phyloP scores from a whole-genome alignment of 2,888 invertebrate species.

The Cryptocephalus primarius region DNA sequence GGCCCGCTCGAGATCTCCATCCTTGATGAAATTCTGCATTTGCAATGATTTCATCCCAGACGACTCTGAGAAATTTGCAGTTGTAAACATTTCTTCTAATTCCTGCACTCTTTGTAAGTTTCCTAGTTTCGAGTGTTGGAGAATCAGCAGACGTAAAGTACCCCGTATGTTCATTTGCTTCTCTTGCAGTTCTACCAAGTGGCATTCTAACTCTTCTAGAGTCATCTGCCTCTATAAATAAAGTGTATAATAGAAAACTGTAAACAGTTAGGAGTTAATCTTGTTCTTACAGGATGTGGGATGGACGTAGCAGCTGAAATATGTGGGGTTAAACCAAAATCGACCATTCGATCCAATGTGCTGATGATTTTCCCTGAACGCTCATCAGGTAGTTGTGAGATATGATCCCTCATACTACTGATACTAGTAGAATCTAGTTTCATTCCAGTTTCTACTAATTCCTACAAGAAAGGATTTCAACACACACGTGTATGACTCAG shows the following conservation, averaged over 20 bases:
- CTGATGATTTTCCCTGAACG: constrained; percentile 7
- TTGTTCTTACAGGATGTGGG: constrained; percentile 39
- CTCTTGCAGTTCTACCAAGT: constrained; percentile 52
- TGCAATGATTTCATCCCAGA: constrained; percentile 53
- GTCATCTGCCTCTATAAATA: constrained; percentile 48
- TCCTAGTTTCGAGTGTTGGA: constrained; percentile 44
- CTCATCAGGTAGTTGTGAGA: neutral
- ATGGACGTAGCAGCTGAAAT: constrained; percentile 30
- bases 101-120: constrained; percentile 45
- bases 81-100: constrained; percentile 13
- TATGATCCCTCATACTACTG: too few species aligned
- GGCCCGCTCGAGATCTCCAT: constrained; percentile 45
- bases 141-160: constrained; percentile 50
- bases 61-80: constrained; percentile 16
- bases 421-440: too few species aligned
- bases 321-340: constrained; percentile 14
- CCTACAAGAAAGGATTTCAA: neutral
- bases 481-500: too few species aligned
- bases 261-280: neutral
- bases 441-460: too few species aligned
- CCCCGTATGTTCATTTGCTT: constrained; percentile 58
- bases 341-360: constrained; percentile 13
- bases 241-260: neutral
- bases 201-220: constrained; percentile 48
- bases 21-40: constrained; percentile 49